Conservation (phyloP, 2,113 vertebrate genomes). For the Collichthys lucidus region DNA sequence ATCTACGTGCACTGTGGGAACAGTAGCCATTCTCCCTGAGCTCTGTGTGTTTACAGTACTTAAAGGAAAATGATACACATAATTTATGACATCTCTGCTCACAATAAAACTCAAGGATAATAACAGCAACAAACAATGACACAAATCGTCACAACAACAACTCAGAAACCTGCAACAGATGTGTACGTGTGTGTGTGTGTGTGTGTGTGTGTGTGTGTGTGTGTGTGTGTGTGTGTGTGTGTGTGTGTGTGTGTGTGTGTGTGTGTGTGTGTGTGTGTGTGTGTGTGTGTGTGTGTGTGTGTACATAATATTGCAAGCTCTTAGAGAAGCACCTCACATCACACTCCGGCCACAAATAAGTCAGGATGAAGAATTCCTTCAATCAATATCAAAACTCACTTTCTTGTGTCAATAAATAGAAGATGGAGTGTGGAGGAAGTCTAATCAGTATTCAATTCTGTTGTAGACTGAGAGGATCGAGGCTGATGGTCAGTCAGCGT, state of each 20-base stretch:
- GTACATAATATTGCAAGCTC: neutral
- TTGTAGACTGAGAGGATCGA: too few relatives aligned
- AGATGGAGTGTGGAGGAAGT: too few relatives aligned
- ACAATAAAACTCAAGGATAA: neutral
- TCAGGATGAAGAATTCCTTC: neutral
- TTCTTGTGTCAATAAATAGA: neutral
- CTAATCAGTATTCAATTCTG: too few relatives aligned
- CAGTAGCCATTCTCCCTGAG: neutral
- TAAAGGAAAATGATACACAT: neutral
- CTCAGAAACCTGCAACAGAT: neutral
- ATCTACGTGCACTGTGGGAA: neutral
- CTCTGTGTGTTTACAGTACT: neutral
- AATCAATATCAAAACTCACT: neutral
- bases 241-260: too few relatives aligned
- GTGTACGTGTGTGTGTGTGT: too few relatives aligned
- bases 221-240: too few relatives aligned
- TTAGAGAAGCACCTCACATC: neutral
- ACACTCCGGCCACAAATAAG: neutral
- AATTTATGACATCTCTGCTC: neutral
- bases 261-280: too few relatives aligned
- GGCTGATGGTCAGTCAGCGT: too few relatives aligned
- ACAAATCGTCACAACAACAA: neutral
- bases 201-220: too few relatives aligned
- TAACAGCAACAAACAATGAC: neutral
- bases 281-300: neutral